Evolutionary conservation across 2,113 vertebrate genomes (phyloP).

Genomic region (Picathartes gymnocephalus): DNA sequence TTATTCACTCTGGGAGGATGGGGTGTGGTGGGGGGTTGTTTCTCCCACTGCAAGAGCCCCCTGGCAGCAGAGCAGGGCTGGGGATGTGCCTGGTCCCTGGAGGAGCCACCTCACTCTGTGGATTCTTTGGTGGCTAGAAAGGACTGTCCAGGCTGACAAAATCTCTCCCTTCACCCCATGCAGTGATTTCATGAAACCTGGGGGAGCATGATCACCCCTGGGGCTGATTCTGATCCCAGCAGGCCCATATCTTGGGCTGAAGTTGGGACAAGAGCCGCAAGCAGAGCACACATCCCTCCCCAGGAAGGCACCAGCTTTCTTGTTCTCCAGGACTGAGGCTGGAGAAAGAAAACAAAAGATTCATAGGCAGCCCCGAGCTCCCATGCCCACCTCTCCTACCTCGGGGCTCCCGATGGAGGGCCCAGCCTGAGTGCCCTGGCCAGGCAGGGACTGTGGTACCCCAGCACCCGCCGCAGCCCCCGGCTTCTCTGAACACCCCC

Average conservation of each 20-base stretch:
- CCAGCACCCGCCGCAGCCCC: background rate
- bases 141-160: background rate
- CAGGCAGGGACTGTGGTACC: background rate
- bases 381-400: background rate
- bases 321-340: background rate
- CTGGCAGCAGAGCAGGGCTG: background rate
- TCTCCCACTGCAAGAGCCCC: background rate
- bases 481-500: background rate
- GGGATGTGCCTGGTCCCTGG: accelerated
- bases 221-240: background rate
- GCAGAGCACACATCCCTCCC: accelerated
- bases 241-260: background rate
- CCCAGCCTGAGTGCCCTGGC: background rate
- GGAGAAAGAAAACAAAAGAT: background rate
- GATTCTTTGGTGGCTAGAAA: background rate
- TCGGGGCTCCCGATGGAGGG: accelerated
- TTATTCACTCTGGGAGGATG: background rate
- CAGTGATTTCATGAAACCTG: background rate
- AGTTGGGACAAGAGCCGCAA: accelerated
- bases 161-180: background rate
- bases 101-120: accelerated
- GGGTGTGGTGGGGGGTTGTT: accelerated
- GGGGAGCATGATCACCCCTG: background rate
- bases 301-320: background rate
- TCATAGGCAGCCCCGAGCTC: accelerated